Conservation (phyloP, 1,140 invertebrate species). For the Neodiprion pinetum region DNA sequence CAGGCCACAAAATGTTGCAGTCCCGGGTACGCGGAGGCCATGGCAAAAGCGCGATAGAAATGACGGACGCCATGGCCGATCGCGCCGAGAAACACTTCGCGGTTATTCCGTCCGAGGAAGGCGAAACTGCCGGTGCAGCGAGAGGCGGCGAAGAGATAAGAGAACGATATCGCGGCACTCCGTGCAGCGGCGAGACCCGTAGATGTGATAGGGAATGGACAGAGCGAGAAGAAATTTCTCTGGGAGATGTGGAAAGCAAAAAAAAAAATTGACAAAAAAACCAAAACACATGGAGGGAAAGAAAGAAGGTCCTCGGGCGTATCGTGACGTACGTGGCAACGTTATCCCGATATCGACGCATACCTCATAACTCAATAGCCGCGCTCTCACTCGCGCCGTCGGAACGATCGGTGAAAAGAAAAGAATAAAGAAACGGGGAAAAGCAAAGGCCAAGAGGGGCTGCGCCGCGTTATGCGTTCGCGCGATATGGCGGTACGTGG, state of each 20-base stretch:
- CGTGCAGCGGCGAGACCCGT: slow-evolving; percentile 25
- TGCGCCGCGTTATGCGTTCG: too few relatives aligned
- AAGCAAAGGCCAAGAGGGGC: too few relatives aligned
- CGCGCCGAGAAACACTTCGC: background rate
- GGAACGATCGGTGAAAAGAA: background rate
- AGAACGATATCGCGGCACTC: too few relatives aligned
- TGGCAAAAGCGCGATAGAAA: background rate
- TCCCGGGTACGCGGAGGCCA: slow-evolving; percentile 16
- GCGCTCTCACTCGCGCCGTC: too few relatives aligned
- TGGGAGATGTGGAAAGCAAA: too few relatives aligned
- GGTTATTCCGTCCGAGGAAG: too few relatives aligned
- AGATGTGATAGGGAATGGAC: slow-evolving; percentile 31
- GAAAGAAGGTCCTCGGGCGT: background rate
- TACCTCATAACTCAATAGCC: slow-evolving; percentile 3
- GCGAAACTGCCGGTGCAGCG: too few relatives aligned
- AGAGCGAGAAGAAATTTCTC: slow-evolving; percentile 30
- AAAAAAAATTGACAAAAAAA: background rate
- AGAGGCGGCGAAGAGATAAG: too few relatives aligned
- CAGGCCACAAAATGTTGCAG: slow-evolving; percentile 30
- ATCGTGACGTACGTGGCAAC: slow-evolving; percentile 4
- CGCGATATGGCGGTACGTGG: too few relatives aligned
- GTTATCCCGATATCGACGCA: slow-evolving; percentile 5
- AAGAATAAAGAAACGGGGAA: background rate
- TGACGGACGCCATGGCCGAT: background rate
- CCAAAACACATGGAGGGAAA: background rate